A percentile compares a stretch with the other conserved stretches of the same genome.
These are phyloP conservation scores for Sphaerophoria taeniata DNA, from an alignment of 2,888 invertebrate genomes.

Conservation along the genomic window DNA sequence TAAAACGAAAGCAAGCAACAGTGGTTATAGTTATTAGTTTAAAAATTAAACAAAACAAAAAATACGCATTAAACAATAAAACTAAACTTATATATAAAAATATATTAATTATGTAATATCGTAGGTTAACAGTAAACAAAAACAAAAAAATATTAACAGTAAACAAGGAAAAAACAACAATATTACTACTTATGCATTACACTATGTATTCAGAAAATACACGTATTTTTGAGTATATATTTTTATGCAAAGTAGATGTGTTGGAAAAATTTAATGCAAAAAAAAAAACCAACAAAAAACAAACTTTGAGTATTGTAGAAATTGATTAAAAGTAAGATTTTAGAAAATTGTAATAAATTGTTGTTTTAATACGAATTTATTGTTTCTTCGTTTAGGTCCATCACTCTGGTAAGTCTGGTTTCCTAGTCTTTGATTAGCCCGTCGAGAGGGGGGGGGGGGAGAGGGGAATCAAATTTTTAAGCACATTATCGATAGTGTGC, in stretches of 20 bases:
- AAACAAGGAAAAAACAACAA: conserved; percentile 75
- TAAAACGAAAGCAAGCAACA: conserved; percentile 40
- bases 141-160: conserved; percentile 13
- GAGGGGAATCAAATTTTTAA: too few species aligned
- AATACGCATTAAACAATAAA: conserved; percentile 66
- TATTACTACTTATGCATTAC: conserved; percentile 51
- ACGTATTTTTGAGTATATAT: conserved; percentile 59
- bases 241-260: conserved; percentile 45
- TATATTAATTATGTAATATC: conserved; percentile 61
- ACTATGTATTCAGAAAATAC: conserved; percentile 59
- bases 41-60: conserved; percentile 24
- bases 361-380: conserved; percentile 49
- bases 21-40: conserved; percentile 56
- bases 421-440: too few species aligned
- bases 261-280: conserved; percentile 35
- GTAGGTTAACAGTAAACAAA: conserved; percentile 65
- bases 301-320: conserved; percentile 74
- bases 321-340: conserved; percentile 75
- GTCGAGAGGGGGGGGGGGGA: too few species aligned
- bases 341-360: conserved; percentile 74
- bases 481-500: too few species aligned
- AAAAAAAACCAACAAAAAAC: conserved; percentile 47
- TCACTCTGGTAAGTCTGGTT: too few species aligned
- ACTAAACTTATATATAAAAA: conserved; percentile 60
- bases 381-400: not conserved